Percentiles rank a stretch among this genome's conserved stretches.
Conservation (phyloP, 2,888 invertebrate genomes). For the Agriopis marginaria region DNA sequence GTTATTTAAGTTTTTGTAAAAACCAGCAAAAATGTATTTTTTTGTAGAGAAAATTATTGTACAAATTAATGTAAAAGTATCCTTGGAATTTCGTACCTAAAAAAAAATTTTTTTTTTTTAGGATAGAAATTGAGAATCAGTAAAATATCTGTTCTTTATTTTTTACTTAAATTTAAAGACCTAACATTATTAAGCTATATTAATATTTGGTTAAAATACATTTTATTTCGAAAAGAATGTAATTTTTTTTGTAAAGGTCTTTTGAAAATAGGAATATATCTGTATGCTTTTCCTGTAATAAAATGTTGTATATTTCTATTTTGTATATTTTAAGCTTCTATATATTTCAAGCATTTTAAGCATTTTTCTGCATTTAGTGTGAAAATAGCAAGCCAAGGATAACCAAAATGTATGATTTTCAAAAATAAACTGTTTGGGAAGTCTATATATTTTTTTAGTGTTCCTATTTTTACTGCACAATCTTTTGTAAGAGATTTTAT, state of each 20-base stretch:
- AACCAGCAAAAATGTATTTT: conserved; percentile 35
- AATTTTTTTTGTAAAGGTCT: no score
- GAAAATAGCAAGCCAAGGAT: conserved; percentile 42
- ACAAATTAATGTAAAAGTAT: conserved; percentile 14
- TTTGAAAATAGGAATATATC: no score
- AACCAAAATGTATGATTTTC: conserved; percentile 38
- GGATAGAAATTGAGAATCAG: no score
- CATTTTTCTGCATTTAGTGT: conserved; percentile 29
- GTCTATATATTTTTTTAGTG: neutral
- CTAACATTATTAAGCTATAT: no score
- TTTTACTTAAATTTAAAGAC: no score
- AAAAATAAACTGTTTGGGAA: conserved; percentile 42
- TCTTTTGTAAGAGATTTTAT: neutral
- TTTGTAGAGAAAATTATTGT: conserved; percentile 12
- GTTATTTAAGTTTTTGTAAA: conserved; percentile 42
- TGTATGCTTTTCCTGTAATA: no score
- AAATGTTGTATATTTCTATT: conserved; percentile 1
- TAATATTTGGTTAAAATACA: no score
- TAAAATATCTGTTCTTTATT: neutral
- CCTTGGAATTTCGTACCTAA: conserved; percentile 31
- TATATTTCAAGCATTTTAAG: no score
- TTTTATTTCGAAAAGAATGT: no score
- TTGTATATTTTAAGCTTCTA: conserved; percentile 36
- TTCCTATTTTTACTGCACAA: no score
- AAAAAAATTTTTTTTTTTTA: neutral